Percentiles rank a stretch among this genome's conserved stretches.
Conservation (phyloP, 2,888 invertebrate genomes). For the Eilema griseolum region DNA sequence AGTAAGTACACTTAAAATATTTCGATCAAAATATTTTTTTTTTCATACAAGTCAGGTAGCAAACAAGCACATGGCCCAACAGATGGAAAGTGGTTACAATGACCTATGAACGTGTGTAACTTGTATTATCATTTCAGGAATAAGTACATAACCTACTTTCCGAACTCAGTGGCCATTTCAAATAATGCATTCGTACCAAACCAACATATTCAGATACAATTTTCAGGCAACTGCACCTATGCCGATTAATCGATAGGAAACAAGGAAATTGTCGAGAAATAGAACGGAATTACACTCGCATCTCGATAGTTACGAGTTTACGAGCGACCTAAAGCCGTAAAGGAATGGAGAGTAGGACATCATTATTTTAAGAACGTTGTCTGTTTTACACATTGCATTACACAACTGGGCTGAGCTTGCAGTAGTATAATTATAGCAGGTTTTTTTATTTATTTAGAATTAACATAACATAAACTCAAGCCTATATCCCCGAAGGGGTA, state of each 20-base stretch:
- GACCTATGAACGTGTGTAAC: too few relatives aligned
- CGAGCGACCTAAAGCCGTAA: not conserved
- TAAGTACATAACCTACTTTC: too few relatives aligned
- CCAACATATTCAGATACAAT: slow-evolving; percentile 2
- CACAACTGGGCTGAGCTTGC: not conserved
- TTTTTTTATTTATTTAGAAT: not conserved
- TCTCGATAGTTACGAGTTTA: not conserved
- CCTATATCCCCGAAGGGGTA: too few relatives aligned
- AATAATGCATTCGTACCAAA: too few relatives aligned
- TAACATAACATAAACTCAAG: too few relatives aligned
- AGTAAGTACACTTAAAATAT: too few relatives aligned
- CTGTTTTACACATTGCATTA: not conserved
- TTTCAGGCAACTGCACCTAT: not conserved
- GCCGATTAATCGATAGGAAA: slow-evolving; percentile 3
- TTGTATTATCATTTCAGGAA: too few relatives aligned
- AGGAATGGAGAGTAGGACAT: not conserved
- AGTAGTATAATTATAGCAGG: not conserved
- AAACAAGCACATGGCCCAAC: too few relatives aligned
- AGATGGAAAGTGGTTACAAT: too few relatives aligned
- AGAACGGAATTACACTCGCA: not conserved
- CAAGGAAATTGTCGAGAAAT: not conserved
- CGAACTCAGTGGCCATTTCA: too few relatives aligned
- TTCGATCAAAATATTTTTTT: too few relatives aligned
- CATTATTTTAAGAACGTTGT: slow-evolving; percentile 2
- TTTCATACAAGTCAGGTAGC: too few relatives aligned